Percentiles rank a stretch among this genome's conserved stretches.
Conservation (phyloP, 2,113 vertebrate species). For the Osmerus mordax region DNA sequence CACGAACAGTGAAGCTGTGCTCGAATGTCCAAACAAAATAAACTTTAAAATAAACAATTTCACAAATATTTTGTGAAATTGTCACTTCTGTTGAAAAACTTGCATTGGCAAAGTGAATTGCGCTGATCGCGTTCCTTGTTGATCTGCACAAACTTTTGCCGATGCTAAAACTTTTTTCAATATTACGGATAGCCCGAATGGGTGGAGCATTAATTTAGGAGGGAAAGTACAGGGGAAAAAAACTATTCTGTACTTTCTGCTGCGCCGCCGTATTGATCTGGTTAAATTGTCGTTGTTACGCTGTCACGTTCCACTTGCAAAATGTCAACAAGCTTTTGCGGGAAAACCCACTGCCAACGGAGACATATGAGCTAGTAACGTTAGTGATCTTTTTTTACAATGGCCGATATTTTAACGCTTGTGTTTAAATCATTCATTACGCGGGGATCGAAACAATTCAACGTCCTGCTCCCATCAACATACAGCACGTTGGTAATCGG, state of each 20-base stretch:
- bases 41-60: too few relatives aligned
- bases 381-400: constrained; percentile 13
- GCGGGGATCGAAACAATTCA: neutral
- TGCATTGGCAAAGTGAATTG: neutral
- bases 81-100: too few relatives aligned
- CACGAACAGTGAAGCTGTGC: neutral
- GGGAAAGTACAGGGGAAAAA: neutral
- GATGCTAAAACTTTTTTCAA: neutral
- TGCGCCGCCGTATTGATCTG: too few relatives aligned
- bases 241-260: too few relatives aligned
- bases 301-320: neutral
- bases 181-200: neutral
- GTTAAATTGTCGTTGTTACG: too few relatives aligned
- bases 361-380: too few relatives aligned
- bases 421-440: constrained; percentile 56
- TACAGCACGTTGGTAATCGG: constrained; percentile 57
- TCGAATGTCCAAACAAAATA: too few relatives aligned
- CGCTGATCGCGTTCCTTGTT: too few relatives aligned
- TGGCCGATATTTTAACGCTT: constrained; percentile 62
- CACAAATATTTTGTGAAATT: too few relatives aligned
- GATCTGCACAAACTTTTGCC: neutral
- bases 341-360: constrained; percentile 26
- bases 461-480: neutral
- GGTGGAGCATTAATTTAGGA: neutral
- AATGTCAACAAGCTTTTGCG: constrained; percentile 21